Evolutionary conservation across 1,140 invertebrate genomes (phyloP).

Genomic region (Subanguina moxae): DNA sequence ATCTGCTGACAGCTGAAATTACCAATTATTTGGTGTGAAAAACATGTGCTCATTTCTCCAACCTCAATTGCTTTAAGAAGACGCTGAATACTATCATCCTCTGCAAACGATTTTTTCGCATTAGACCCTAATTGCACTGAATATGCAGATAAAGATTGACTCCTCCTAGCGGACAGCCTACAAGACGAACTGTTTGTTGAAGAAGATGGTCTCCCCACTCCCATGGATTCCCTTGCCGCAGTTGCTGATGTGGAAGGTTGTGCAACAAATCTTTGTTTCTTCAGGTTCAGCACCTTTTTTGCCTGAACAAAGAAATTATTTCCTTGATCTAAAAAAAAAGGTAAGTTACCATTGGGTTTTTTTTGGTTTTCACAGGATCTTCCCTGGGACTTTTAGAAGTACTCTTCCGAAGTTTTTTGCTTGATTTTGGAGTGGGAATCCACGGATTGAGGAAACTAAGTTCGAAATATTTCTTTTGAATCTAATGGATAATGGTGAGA

Average conservation of each 20-base stretch:
- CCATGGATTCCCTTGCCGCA: neutral
- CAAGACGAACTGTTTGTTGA: neutral
- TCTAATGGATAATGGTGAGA: neutral
- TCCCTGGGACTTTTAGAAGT: conserved; percentile 4
- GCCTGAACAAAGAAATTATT: too few species aligned
- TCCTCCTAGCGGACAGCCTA: too few species aligned
- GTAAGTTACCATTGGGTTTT: too few species aligned
- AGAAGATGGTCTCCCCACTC: neutral
- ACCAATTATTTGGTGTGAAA: neutral
- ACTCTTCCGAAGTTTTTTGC: conserved; percentile 26
- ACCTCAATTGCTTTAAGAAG: conserved; percentile 38
- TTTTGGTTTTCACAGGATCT: too few species aligned
- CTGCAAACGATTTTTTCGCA: neutral
- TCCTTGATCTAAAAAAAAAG: too few species aligned
- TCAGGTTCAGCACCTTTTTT: too few species aligned
- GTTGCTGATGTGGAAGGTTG: neutral
- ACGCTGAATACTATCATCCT: conserved; percentile 16
- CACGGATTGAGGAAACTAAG: neutral
- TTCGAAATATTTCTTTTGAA: neutral
- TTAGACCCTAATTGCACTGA: neutral
- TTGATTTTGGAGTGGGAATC: neutral
- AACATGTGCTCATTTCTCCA: neutral
- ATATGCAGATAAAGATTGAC: neutral
- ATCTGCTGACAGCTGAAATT: conserved; percentile 18
- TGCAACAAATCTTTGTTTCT: neutral